Percentiles rank a stretch among this genome's conserved stretches.
Evolutionary conservation across 2,797 vertebrate genomes (phyloP).

Genomic region (Chanos chanos): DNA sequence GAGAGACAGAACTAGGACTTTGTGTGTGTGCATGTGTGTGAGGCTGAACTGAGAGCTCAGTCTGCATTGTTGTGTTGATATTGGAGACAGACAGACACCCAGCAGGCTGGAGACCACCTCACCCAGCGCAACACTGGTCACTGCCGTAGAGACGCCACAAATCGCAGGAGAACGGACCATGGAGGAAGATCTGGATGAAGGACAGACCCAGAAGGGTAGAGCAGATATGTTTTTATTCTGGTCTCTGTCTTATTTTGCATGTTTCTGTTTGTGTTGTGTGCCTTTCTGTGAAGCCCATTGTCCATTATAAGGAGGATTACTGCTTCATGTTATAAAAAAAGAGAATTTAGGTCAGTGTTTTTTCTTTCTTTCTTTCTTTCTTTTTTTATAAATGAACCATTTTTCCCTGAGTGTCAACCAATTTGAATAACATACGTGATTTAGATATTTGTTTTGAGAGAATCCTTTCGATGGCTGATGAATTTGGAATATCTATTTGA

Average conservation of each 20-base stretch:
- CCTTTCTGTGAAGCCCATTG: too few species aligned
- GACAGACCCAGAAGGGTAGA: constrained; percentile 97
- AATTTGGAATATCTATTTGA: too few species aligned
- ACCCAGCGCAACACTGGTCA: constrained; percentile 39
- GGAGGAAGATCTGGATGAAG: constrained; percentile 99
- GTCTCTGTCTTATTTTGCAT: too few species aligned
- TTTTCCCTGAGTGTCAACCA: too few species aligned
- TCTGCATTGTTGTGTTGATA: constrained; percentile 44
- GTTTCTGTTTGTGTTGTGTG: too few species aligned
- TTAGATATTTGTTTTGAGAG: too few species aligned
- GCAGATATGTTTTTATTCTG: not conserved
- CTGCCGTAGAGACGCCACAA: constrained; percentile 28
- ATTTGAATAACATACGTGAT: too few species aligned
- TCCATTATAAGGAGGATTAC: too few species aligned
- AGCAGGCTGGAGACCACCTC: constrained; percentile 15
- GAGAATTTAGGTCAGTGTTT: too few species aligned
- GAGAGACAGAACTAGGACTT: not conserved
- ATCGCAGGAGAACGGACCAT: constrained; percentile 60
- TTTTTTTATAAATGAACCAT: not conserved
- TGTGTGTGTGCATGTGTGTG: constrained; percentile 5
- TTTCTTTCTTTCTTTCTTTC: not conserved
- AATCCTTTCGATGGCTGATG: too few species aligned
- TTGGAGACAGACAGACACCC: constrained; percentile 32
- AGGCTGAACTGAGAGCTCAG: constrained; percentile 27
- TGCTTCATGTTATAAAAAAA: too few species aligned